Evolutionary conservation across 2,797 vertebrate species (phyloP), one percentile per base, ranked within the genome.

Genomic region (Muscicapa comitata): DNA sequence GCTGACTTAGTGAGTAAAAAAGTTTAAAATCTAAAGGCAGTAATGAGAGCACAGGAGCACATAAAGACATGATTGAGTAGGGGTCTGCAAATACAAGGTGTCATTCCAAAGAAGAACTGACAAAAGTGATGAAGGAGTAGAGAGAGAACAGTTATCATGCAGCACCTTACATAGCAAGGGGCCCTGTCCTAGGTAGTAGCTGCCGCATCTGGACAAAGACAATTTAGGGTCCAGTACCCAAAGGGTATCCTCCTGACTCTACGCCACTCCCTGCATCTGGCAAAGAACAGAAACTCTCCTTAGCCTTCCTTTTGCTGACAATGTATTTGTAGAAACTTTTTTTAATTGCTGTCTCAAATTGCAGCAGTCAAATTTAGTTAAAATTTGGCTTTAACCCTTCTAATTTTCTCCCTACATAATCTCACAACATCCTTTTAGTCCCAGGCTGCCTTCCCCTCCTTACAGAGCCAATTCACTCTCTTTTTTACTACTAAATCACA

Each of bases 231-330:
- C 8, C 38, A 31, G 21, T 15, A 53, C 29, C 18, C 19, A 53
- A 89, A 71, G 8, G 17, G 12, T 15, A 35, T 29, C 11, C 14
- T 42, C 33, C 51, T 40, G 38, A 65, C 38, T 45, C 33, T n/a
- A 28, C 0, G 0, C 13, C 35, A 24, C 5, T 8, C 7, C 23
- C 18, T 40, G 38, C 25, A 31, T 40, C 4, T 29, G 35, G 33
- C 25, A 58, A 72, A 42, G 38, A 45, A 72, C n/a, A 21, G 26
- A 72, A 38, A 37, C 7, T 24, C 45, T 59, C 13, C 21, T 53
- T n/a, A 37, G 33, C 26, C 16, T 31, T 53, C 25, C 17, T 54
- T 53, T 59, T 20, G 33, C 11, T 72, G 18, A 5, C 29, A 65
- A 15, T 15, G 26, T 29, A 43, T 59, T 58, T 28, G 14, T 3